Conservation (phyloP, 2,797 vertebrate species). For the Paramormyrops hopkinsi region DNA sequence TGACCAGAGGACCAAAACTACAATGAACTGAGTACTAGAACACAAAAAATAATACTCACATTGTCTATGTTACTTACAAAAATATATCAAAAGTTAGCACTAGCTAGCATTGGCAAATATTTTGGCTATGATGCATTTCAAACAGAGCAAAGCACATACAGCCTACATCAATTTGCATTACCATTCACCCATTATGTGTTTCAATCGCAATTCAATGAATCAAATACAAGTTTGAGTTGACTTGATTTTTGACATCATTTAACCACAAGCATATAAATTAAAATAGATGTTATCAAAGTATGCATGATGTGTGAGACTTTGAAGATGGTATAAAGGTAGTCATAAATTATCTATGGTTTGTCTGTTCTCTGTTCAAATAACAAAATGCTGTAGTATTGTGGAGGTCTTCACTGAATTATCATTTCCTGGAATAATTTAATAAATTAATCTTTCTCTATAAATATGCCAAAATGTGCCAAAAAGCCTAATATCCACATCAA, state of each 20-base stretch:
- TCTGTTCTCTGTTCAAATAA: conserved; percentile 1
- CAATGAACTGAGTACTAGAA: neutral
- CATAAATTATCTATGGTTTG: conserved; percentile 54
- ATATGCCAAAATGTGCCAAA: neutral
- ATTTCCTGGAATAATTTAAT: conserved; percentile 33
- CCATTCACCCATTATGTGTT: conserved; percentile 26
- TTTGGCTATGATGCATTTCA: neutral
- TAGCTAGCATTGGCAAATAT: neutral
- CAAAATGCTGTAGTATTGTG: neutral
- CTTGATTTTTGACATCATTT: conserved; percentile 36
- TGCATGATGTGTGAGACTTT: conserved; percentile 46
- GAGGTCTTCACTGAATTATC: conserved; percentile 31
- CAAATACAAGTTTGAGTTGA: conserved; percentile 22
- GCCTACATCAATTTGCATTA: neutral
- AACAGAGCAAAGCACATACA: neutral
- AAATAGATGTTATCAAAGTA: conserved; percentile 33
- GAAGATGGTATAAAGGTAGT: conserved; percentile 44
- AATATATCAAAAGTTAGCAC: neutral
- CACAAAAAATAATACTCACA: neutral
- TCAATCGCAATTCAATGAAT: conserved; percentile 19
- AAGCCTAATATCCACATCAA: neutral
- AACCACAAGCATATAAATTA: neutral
- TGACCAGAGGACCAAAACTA: neutral
- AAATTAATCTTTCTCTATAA: conserved; percentile 15
- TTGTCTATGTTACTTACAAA: neutral